Evolutionary conservation across 2,888 invertebrate species (phyloP), one percentile per base, ranked within the genome.

Genomic region (Ophonus ardosiacus): DNA sequence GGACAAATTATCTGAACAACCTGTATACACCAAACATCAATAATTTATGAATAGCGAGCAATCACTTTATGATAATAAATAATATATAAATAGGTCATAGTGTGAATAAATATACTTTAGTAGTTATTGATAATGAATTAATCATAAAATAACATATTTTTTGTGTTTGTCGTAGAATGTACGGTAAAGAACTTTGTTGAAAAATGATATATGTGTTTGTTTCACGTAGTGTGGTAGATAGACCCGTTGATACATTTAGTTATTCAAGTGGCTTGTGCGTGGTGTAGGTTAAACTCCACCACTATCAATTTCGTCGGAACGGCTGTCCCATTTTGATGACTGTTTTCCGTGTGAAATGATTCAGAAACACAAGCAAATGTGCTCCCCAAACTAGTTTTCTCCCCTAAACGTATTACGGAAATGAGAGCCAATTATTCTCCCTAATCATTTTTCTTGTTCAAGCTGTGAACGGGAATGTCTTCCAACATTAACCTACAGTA

Each of bases 351-450:
- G 71, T 74, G 71, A 74, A 74, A 43, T 74, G 71, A 74, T 8
- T 74, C 71, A 74, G 68, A 68, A 68, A 68, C 38, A 68, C 68
- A 68, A 68, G 68, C 38, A 68, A 68, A 68, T 68, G 68, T 68
- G 68, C 31, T 68, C 68, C 68, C 40, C 13, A 74, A 74, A 43
- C 71, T 43, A 74, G 71, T 74, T 74, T 68, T 74, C 43, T 74
- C 71, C 71, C 71, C 71, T 74, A 74, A 43, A 74, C 43, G 21
- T 43, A 74, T 74, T 74, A 74, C 40, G 71, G 71, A 74, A 74
- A 74, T 74, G 71, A 74, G 71, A 74, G 40, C 71, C 71, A 74
- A 74, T 74, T 74, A 74, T 74, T 74, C 71, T 43, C 71, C 71
- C 71, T 74, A 74, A 74, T 43, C 40, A 74, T 74, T 74, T 74